phyloP scores from a whole-genome alignment of 2,113 vertebrate species.

The Rhinoderma darwinii region DNA sequence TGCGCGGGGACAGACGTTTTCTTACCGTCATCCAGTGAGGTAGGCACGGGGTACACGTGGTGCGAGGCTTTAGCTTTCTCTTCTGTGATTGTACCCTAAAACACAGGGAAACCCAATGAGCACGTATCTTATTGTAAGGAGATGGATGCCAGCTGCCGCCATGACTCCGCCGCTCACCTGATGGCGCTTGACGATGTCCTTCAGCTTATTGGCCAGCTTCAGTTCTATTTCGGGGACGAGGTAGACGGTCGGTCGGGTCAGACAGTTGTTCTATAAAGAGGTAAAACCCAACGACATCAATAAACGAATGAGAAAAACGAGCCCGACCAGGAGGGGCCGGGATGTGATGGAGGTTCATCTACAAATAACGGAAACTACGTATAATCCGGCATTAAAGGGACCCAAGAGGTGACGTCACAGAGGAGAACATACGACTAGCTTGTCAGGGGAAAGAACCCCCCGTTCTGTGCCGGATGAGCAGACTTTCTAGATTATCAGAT shows the following conservation, averaged over 20 bases:
- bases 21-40: conserved; percentile 90
- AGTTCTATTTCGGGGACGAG: conserved; percentile 90
- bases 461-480: no score
- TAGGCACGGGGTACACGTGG: conserved; percentile 84
- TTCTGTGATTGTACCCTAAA: conserved; percentile 91
- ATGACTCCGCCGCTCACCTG: conserved; percentile 76
- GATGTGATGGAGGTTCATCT: no score
- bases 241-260: conserved; percentile 92
- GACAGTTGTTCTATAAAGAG: conserved; percentile 86
- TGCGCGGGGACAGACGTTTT: background rate
- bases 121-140: accelerated
- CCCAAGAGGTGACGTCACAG: background rate
- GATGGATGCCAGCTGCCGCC: no score
- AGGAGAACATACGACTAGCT: background rate
- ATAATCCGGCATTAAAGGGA: no score
- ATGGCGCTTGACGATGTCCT: conserved; percentile 96
- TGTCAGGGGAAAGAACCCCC: no score
- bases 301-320: no score
- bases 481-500: no score
- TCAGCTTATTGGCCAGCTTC: conserved; percentile 91
- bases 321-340: no score
- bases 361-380: no score
- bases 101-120: background rate
- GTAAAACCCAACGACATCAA: conserved; percentile 29
- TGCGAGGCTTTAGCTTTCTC: conserved; percentile 96